These are phyloP conservation scores for cattle (Bos taurus) DNA, from an alignment of 2,113 vertebrate genomes.

Conservation along the genomic window ARS-UCD2.0 NC_037334.1:66970001-66970500, in stretches of 20 bases:
- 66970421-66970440: background rate
- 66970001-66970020: too few relatives aligned
- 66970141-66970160: background rate
- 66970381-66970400: constrained; percentile 17
- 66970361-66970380: background rate
- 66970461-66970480: background rate
- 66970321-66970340: background rate
- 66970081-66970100: background rate
- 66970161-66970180: background rate
- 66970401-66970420: background rate
- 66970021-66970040: too few relatives aligned
- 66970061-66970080: background rate
- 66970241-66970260: background rate
- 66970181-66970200: background rate
- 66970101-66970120: background rate
- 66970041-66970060: too few relatives aligned
- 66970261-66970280: background rate
- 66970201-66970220: background rate
- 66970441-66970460: background rate
- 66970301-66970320: background rate
- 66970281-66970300: background rate
- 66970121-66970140: background rate
- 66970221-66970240: background rate
- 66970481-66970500: background rate
- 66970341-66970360: background rate